phyloP scores from a whole-genome alignment of 1,140 invertebrate genomes.

The Chrysopa pallens region DNA sequence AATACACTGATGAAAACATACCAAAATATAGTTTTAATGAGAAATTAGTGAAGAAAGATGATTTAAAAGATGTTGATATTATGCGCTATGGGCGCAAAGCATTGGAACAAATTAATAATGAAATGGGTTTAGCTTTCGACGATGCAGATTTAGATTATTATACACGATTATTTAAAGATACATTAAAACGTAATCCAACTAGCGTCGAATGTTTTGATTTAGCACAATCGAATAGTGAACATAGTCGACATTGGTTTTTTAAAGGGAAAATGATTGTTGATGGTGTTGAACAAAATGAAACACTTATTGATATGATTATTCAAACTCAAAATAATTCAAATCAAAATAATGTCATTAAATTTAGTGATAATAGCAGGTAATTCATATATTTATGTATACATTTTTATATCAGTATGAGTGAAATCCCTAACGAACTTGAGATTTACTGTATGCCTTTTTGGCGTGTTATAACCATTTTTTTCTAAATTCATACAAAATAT shows the following conservation, averaged over 20 bases:
- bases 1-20: constrained; percentile 47
- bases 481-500: too few relatives aligned
- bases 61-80: constrained; percentile 47
- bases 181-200: constrained; percentile 83
- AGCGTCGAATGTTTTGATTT: constrained; percentile 96
- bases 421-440: too few relatives aligned
- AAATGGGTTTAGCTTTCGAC: constrained; percentile 79
- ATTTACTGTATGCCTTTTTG: too few relatives aligned
- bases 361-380: constrained; percentile 90
- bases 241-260: constrained; percentile 87
- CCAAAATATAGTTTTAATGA: constrained; percentile 51
- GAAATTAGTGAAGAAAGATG: constrained; percentile 29
- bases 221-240: constrained; percentile 95
- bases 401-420: too few relatives aligned
- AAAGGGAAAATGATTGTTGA: constrained; percentile 77
- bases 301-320: constrained; percentile 84
- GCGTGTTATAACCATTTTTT: too few relatives aligned
- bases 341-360: constrained; percentile 92
- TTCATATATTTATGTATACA: constrained; percentile 1
- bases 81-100: constrained; percentile 55
- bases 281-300: constrained; percentile 54
- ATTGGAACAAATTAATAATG: constrained; percentile 62
- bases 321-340: constrained; percentile 75
- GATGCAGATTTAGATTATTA: constrained; percentile 78
- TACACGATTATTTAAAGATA: constrained; percentile 58